These are phyloP conservation scores for Drosophila paranaensis DNA, from an alignment of 2,888 invertebrate species.

Conservation along the genomic window DNA sequence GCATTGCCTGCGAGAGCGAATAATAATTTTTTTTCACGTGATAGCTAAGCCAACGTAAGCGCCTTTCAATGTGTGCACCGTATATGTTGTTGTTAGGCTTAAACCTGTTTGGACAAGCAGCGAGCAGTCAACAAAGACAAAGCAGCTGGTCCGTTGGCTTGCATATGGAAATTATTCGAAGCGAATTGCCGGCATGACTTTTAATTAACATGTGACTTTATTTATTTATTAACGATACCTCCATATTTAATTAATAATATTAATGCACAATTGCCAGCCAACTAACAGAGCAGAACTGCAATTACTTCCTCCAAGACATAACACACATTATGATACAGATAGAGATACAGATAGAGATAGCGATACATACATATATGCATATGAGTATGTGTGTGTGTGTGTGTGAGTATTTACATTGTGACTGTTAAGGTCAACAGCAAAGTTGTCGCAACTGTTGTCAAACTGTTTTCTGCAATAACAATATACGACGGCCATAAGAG, in stretches of 20 bases:
- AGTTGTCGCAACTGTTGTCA: constrained; percentile 38
- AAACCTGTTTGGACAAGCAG: constrained; percentile 70
- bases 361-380: background rate
- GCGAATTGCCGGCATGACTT: constrained; percentile 58
- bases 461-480: constrained; percentile 46
- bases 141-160: constrained; percentile 43
- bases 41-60: constrained; percentile 59
- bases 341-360: background rate
- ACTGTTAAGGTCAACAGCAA: constrained; percentile 71
- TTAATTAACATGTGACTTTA: constrained; percentile 73
- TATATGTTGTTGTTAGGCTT: constrained; percentile 42
- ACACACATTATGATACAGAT: background rate
- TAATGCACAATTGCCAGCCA: constrained; percentile 40
- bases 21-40: constrained; percentile 68
- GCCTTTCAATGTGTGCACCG: constrained; percentile 50
- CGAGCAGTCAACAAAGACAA: constrained; percentile 48
- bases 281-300: constrained; percentile 31
- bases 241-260: constrained; percentile 31
- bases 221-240: constrained; percentile 48
- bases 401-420: constrained; percentile 40
- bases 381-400: background rate
- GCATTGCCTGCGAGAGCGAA: constrained; percentile 42
- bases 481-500: background rate
- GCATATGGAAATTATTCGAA: constrained; percentile 58
- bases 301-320: constrained; percentile 58